A percentile compares a stretch with the other conserved stretches of the same genome.
phyloP scores from a whole-genome alignment of 2,113 vertebrate genomes.

The Muscicapa adusta region DNA sequence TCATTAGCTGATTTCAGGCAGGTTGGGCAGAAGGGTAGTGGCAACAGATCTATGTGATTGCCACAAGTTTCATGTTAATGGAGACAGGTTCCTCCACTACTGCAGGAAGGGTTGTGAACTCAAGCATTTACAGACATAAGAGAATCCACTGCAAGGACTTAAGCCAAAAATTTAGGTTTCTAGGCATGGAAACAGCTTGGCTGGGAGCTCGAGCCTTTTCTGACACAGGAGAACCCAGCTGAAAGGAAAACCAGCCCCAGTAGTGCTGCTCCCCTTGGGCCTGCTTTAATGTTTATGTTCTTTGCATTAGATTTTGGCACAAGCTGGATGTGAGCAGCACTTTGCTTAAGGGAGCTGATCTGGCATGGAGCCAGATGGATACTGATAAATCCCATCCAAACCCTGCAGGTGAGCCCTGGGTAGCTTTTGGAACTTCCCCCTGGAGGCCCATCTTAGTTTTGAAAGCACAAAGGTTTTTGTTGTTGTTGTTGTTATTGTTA shows the following conservation, averaged over 20 bases:
- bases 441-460: neutral
- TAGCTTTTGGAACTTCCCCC: neutral
- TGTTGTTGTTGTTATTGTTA: neutral
- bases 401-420: conserved; percentile 22
- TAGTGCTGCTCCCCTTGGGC: neutral
- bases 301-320: neutral
- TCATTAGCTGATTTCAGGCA: neutral
- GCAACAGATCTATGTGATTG: neutral
- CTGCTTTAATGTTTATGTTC: neutral
- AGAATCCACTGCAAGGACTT: neutral
- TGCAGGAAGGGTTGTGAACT: neutral
- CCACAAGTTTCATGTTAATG: neutral
- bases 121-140: neutral
- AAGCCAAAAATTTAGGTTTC: neutral
- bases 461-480: neutral
- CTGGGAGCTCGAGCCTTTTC: neutral
- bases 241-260: neutral
- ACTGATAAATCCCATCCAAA: neutral
- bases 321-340: neutral
- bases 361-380: neutral
- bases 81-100: neutral
- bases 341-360: neutral
- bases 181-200: neutral
- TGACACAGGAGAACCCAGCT: neutral
- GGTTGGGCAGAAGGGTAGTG: fast-evolving